A percentile compares a stretch with the other conserved stretches of the same genome.
Conservation (phyloP, 2,888 invertebrate genomes). For the Mythimna pallens region DNA sequence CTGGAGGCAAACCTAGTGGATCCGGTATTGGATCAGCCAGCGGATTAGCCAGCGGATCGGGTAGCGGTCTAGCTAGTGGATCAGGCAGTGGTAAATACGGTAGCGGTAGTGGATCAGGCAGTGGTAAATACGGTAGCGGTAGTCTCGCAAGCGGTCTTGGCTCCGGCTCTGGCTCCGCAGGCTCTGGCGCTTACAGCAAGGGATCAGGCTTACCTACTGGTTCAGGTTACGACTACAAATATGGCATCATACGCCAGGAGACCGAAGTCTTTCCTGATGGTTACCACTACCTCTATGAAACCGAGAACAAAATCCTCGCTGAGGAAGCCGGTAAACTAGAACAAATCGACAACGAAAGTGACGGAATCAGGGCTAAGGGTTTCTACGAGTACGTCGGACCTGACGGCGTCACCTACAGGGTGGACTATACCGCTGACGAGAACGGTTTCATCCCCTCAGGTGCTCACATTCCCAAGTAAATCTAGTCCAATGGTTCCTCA, state of each 20-base stretch:
- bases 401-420: conserved; percentile 86
- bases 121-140: conserved; percentile 5
- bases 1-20: conserved; percentile 28
- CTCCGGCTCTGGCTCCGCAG: conserved; percentile 26
- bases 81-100: conserved; percentile 13
- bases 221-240: conserved; percentile 80
- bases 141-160: conserved; percentile 9
- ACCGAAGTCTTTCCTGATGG: conserved; percentile 79
- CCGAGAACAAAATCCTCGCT: conserved; percentile 87
- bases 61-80: conserved; percentile 8
- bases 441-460: conserved; percentile 83
- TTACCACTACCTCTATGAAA: conserved; percentile 87
- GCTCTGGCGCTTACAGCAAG: conserved; percentile 48
- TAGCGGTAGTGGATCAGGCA: conserved; percentile 16
- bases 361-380: conserved; percentile 81
- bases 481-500: conserved; percentile 63
- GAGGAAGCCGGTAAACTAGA: conserved; percentile 85
- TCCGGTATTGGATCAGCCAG: background rate
- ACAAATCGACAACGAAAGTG: conserved; percentile 75
- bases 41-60: conserved; percentile 7
- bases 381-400: conserved; percentile 85
- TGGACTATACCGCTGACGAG: conserved; percentile 87
- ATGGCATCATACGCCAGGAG: conserved; percentile 85
- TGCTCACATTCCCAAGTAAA: conserved; percentile 80
- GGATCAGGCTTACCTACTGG: conserved; percentile 29